Percentiles rank a stretch among this genome's conserved stretches.
These are phyloP conservation scores for Thumatha senex DNA, from an alignment of 2,888 invertebrate species.

Conservation along the genomic window DNA sequence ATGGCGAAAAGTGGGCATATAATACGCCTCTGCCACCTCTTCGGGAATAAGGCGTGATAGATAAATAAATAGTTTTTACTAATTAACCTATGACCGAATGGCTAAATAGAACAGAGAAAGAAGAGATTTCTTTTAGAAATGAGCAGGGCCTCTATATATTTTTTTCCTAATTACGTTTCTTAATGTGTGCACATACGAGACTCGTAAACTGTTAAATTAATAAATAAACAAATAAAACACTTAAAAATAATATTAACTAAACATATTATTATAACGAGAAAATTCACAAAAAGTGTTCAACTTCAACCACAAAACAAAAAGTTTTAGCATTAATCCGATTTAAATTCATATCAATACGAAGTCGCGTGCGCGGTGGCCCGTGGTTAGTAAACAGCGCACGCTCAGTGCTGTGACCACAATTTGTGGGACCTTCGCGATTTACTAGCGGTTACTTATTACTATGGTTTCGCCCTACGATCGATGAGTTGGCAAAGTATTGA, in stretches of 20 bases:
- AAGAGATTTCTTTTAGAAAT: too few species aligned
- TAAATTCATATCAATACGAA: conserved; percentile 72
- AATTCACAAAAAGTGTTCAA: background rate
- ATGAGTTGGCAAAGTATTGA: conserved; percentile 7
- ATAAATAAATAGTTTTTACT: too few species aligned
- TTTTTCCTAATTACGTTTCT: too few species aligned
- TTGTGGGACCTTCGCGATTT: conserved; percentile 28
- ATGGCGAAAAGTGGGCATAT: too few species aligned
- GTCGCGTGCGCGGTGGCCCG: conserved; percentile 69
- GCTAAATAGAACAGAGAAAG: too few species aligned
- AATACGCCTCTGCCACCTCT: too few species aligned
- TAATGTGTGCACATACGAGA: too few species aligned
- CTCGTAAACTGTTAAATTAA: too few species aligned
- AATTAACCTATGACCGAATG: too few species aligned
- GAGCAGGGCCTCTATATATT: too few species aligned
- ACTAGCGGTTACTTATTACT: conserved; percentile 27
- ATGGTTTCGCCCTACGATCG: conserved; percentile 2
- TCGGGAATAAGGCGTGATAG: too few species aligned
- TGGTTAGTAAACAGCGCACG: conserved; percentile 62
- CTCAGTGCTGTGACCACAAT: conserved; percentile 44
- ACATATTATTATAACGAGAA: background rate
- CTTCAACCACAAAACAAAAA: conserved; percentile 21
- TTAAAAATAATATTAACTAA: background rate
- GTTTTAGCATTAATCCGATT: conserved; percentile 63
- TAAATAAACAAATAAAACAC: too few species aligned